phyloP scores from a whole-genome alignment of 2,113 vertebrate species.

The Clupea harengus region DNA sequence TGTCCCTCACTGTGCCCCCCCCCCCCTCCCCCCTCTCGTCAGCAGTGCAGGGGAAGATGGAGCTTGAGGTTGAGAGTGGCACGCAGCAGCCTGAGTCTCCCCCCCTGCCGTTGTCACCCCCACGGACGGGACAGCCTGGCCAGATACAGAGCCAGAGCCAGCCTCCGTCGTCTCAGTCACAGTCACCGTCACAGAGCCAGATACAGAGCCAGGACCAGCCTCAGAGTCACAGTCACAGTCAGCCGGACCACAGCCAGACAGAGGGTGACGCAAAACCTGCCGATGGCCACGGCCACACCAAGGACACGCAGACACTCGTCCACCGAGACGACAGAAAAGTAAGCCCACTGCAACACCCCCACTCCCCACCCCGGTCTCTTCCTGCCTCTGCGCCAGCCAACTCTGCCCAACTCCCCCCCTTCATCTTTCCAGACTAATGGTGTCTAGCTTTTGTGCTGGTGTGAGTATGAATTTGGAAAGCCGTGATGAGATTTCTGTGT shows the following conservation, averaged over 20 bases:
- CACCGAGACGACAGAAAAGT: conserved; percentile 4
- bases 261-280: neutral
- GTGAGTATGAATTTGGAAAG: neutral
- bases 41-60: conserved; percentile 75
- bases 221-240: too few relatives aligned
- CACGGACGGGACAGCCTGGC: neutral
- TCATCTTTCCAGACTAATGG: neutral
- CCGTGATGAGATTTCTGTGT: neutral
- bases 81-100: conserved; percentile 54
- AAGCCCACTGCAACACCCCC: neutral
- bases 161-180: neutral
- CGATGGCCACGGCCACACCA: neutral
- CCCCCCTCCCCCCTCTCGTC: neutral
- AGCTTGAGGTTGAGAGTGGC: conserved; percentile 80
- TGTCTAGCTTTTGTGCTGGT: neutral
- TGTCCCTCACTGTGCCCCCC: conserved; percentile 24
- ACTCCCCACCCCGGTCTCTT: too few relatives aligned
- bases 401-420: neutral
- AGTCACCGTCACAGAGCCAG: neutral
- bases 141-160: conserved; percentile 62
- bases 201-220: neutral
- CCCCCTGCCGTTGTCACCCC: neutral
- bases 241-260: neutral
- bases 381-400: neutral
- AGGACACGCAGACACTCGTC: neutral